Base-by-base conservation (phyloP, 2,888 invertebrate genomes). In the Pyrgus malvae region DNA sequence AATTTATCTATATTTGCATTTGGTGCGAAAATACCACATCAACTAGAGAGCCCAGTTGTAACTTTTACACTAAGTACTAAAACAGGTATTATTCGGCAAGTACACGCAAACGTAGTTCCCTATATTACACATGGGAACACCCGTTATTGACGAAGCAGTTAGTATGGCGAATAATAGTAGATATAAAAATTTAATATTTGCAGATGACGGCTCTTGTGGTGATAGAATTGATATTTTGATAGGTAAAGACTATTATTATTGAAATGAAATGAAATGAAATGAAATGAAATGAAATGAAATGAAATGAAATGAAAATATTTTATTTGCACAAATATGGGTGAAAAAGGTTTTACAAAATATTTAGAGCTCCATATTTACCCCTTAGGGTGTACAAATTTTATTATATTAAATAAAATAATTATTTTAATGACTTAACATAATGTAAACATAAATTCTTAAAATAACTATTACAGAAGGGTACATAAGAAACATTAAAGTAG, bases 181-280 rank as follows among this genome's bases (percentile, higher is more conserved):
- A 33, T 12, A 12, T 33, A 33, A 12, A 33, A 12, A 4, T 33
- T 14, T 33, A 1, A 33, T 12, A 31, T 8, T 31, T 12, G 31
- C 31, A 1, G 31, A 31, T 31, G 12, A 31, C 14, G 31, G 31
- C 4, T 5, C 12, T 2, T 12, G 8, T 12, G 31, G 31, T 3
- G 31, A 31, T 5, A 31, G 14, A 12, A 12, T 33, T 7, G 33
- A 33, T 2, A 33, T 33, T 11, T 33, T 33, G 12, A 33, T 33
- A 12, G 33, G 33, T 33, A 33, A 33, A 7, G 33, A 33, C 14
- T 33, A 64, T 51, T 66, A 65, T 21, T 53, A 48, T n/a, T n/a
- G n/a, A n/a, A n/a, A n/a, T n/a, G n/a, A n/a, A n/a, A n/a, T n/a
- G n/a, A n/a, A n/a, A n/a, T n/a, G n/a, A n/a, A n/a, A n/a, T n/a